Base-by-base conservation (phyloP, 2,888 invertebrate genomes). In the Laspeyria flexula region DNA sequence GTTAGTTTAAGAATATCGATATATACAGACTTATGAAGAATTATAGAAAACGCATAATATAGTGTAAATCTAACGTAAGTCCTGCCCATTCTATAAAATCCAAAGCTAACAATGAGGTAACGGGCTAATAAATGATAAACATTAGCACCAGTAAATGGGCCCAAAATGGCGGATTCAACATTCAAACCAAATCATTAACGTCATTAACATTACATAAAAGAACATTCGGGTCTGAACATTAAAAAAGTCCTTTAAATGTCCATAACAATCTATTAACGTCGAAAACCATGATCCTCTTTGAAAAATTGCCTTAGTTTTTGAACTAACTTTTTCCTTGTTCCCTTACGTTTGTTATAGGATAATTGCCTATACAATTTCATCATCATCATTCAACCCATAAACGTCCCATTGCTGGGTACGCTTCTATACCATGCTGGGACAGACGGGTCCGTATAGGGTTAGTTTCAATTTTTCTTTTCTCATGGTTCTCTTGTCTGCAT, bases 311-410 rank as follows among this genome's bases (percentile, higher is more conserved):
- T 18, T 16, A 37, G 16, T 25, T 45, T 43, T 55, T 9, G 35
- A 46, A 39, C 16, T 11, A 46, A 50, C 49, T 41, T 49, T 49
- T 35, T 64, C 21, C 38, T 40, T 54, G 58, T 57, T 51, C 55
- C 58, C 55, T 63, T 60, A 62, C 51, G 53, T 56, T 61, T 60
- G 65, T 60, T 56, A 29, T 25, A 25, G 5, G 25, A 21, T 5
- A 21, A 21, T 21, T 3, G 21, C 3, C 21, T 5, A 21, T 21
- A 2, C 21, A 21, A 21, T 21, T n/a, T n/a, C n/a, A n/a, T n/a
- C n/a, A n/a, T n/a, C n/a, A n/a, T n/a, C n/a, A n/a, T n/a, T n/a
- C n/a, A n/a, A n/a, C n/a, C n/a, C n/a, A n/a, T n/a, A n/a, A n/a
- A n/a, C n/a, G n/a, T n/a, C n/a, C n/a, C n/a, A n/a, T n/a, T n/a